These are phyloP conservation scores for Lanius ludovicianus DNA, from an alignment of 2,113 vertebrate species.

Conservation along the genomic window DNA sequence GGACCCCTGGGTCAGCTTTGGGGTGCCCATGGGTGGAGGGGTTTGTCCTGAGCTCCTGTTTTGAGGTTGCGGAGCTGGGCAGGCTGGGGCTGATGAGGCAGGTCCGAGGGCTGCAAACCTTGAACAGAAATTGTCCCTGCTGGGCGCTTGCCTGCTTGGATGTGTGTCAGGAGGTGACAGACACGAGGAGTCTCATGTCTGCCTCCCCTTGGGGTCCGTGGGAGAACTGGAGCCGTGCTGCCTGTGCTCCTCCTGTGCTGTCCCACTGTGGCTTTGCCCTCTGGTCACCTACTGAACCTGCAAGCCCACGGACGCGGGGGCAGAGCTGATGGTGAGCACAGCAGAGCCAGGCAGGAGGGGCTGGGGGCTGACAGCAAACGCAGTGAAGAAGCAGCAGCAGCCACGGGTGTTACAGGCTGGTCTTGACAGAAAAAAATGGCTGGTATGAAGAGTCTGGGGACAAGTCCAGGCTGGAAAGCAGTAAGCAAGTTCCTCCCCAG, in stretches of 20 bases:
- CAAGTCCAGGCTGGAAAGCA: slow-evolving; percentile 49
- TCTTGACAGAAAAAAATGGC: slow-evolving; percentile 27
- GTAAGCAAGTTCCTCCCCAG: background rate
- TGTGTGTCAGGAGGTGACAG: background rate
- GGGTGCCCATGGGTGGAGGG: background rate
- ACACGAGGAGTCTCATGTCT: background rate
- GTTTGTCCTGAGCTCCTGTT: background rate
- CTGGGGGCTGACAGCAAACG: rapidly evolving
- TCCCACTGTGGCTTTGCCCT: background rate
- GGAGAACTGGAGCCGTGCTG: background rate
- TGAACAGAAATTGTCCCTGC: background rate
- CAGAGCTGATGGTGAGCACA: background rate
- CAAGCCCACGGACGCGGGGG: rapidly evolving
- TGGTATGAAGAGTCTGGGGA: slow-evolving; percentile 51
- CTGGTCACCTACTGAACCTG: rapidly evolving
- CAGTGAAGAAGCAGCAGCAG: background rate
- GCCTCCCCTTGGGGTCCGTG: background rate
- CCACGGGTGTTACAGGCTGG: background rate
- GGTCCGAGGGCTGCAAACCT: background rate
- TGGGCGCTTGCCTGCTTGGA: background rate
- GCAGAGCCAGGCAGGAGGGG: background rate
- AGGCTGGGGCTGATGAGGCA: background rate
- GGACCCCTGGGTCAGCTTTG: background rate
- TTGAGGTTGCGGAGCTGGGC: background rate
- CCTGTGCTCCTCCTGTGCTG: background rate